phyloP scores from a whole-genome alignment of 64 coral and sea anemone species.

The Exaiptasia diaphana region DNA sequence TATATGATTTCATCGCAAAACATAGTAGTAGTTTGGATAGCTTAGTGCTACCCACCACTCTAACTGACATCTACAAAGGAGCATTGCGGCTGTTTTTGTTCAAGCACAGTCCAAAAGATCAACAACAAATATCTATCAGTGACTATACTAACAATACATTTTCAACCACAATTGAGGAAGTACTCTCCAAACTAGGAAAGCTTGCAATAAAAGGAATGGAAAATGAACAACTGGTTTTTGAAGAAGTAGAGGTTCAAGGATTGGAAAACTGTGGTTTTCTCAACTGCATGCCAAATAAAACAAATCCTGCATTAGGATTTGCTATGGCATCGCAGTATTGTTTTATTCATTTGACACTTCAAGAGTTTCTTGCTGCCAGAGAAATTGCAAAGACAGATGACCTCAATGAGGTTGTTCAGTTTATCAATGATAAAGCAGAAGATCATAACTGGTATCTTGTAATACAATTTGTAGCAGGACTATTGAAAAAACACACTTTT shows the following conservation, averaged over 20 bases:
- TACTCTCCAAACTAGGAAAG: no score
- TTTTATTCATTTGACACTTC: conserved; percentile 40
- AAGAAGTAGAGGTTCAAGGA: no score
- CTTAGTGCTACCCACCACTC: conserved; percentile 1
- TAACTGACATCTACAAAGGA: conserved; percentile 43
- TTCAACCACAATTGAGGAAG: no score
- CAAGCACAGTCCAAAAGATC: conserved; percentile 30
- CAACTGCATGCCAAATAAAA: no score
- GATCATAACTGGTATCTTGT: conserved; percentile 11
- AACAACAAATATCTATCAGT: background rate
- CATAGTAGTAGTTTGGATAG: background rate
- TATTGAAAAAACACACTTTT: background rate
- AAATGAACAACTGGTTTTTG: no score
- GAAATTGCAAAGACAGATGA: conserved; percentile 8
- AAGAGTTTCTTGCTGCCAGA: conserved; percentile 40
- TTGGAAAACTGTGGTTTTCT: no score
- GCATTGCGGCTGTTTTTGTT: conserved; percentile 39
- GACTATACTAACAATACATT: no score
- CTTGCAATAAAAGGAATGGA: no score
- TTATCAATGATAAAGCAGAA: background rate
- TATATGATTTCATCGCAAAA: background rate
- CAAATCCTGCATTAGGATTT: background rate
- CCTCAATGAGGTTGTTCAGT: background rate
- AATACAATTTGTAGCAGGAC: conserved; percentile 29
- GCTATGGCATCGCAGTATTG: background rate